Evolutionary conservation across 2,888 invertebrate genomes (phyloP), one percentile per base, ranked within the genome.

Genomic region (Mimachlamys varia): DNA sequence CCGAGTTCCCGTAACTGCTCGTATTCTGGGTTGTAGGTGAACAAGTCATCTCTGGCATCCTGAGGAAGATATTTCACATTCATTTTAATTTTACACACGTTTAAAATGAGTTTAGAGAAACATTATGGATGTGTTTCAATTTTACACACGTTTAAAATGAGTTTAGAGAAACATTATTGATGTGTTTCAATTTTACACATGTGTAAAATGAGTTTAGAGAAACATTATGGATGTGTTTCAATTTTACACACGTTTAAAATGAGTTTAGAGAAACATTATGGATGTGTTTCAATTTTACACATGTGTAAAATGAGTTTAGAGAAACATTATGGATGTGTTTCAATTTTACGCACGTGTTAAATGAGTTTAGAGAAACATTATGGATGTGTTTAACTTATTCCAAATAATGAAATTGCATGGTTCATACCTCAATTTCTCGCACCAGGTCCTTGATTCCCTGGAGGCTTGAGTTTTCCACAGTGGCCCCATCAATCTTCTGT

Each of bases 1-100:
- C 97, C 99, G 98, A 97, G 98, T 98, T 95, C 98, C 98, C 98
- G 98, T 98, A 93, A 98, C 97, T 94, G 98, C 97, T 90, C 98
- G 97, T 95, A 96, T 89, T 95, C 95, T 87, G 95, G 94, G 93
- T 95, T 95, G 91, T 93, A 93, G 15, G 93, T 93, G 87, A 95
- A 93, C 90, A 96, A 93, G 62, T 96, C 95, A 90, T 94, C 94
- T 89, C 96, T 94, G 19, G 96, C 93, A 89, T 94, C 95, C 95
- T 96, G 91, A 33, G 92, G 90, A 88, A 88, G n/a, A 58, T 58
- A 17, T 53, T 53, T 62, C 2, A n/a, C 44, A 44, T 44, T 44
- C n/a, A n/a, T n/a, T 44, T 44, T 44, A 44, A 3, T 33, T 55
- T 38, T 22, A 19, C 15, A 17, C 38, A 0, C 19, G 0, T 89